A percentile compares a stretch with the other conserved stretches of the same genome.
phyloP scores from a whole-genome alignment of 1,140 invertebrate species.

The Antheraea pernyi region DNA sequence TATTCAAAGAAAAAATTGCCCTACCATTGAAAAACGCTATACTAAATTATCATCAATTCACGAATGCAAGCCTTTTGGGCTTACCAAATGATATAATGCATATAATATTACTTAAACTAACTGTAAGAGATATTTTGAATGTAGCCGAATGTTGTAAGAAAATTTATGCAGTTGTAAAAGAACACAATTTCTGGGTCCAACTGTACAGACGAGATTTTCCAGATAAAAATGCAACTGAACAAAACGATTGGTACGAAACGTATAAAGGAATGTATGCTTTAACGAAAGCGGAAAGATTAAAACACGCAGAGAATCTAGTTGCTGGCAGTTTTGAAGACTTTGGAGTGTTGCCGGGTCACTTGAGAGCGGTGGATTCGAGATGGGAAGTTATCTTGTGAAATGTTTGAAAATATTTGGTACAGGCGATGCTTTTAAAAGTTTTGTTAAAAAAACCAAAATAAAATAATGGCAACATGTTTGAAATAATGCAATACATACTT shows the following conservation, averaged over 20 bases:
- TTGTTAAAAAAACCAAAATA: too few relatives aligned
- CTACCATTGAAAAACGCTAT: conserved; percentile 37
- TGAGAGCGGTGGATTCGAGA: conserved; percentile 23
- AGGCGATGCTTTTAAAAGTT: not conserved
- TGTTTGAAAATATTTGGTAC: not conserved
- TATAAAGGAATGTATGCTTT: conserved; percentile 31
- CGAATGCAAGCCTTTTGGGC: conserved; percentile 30
- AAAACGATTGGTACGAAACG: conserved; percentile 24
- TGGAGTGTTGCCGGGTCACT: conserved; percentile 18
- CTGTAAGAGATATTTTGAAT: conserved; percentile 36
- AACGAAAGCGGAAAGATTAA: conserved; percentile 16
- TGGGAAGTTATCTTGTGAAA: conserved; percentile 36
- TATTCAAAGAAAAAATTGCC: conserved; percentile 36
- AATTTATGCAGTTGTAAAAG: conserved; percentile 31
- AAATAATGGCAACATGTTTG: too few relatives aligned
- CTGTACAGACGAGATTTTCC: conserved; percentile 40
- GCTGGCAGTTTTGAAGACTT: conserved; percentile 16
- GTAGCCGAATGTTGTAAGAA: conserved; percentile 37
- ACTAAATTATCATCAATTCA: conserved; percentile 28
- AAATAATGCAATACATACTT: too few relatives aligned
- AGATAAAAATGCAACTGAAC: conserved; percentile 20
- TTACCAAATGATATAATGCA: conserved; percentile 37
- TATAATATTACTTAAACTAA: conserved; percentile 34
- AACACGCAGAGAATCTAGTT: conserved; percentile 2
- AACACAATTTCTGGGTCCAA: conserved; percentile 35